phyloP scores from a whole-genome alignment of 2,888 invertebrate species.

The Drosophila mimetica region DNA sequence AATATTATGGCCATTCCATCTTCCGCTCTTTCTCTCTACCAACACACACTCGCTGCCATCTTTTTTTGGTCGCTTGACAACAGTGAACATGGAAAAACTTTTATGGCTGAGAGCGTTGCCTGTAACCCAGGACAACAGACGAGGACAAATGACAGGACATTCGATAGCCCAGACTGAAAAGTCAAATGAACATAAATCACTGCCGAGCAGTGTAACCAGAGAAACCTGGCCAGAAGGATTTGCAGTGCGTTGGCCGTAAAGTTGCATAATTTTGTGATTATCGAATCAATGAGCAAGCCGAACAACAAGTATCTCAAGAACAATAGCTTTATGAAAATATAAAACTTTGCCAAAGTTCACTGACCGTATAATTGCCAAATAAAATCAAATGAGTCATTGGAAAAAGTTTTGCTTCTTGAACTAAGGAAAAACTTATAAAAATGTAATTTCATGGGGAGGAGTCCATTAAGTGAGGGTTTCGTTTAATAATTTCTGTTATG shows the following conservation, averaged over 20 bases:
- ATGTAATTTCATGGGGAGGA: neutral
- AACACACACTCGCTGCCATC: constrained; percentile 20
- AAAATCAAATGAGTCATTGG: constrained; percentile 68
- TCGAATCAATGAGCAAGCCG: constrained; percentile 15
- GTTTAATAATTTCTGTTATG: neutral
- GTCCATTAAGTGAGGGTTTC: neutral
- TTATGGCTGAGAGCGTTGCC: constrained; percentile 28
- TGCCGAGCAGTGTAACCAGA: neutral
- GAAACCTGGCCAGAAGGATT: constrained; percentile 8
- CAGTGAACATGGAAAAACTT: constrained; percentile 41
- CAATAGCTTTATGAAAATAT: constrained; percentile 21
- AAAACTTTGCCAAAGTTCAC: constrained; percentile 51
- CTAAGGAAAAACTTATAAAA: neutral
- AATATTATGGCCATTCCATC: constrained; percentile 44
- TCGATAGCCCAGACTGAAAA: constrained; percentile 29
- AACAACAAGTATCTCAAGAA: constrained; percentile 34
- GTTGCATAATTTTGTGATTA: constrained; percentile 40
- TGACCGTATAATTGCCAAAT: constrained; percentile 68
- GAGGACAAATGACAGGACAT: constrained; percentile 61
- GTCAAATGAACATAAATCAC: constrained; percentile 18
- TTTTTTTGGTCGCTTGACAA: constrained; percentile 34
- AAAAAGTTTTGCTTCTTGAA: constrained; percentile 25
- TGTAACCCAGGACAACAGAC: constrained; percentile 46
- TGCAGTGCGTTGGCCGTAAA: constrained; percentile 10
- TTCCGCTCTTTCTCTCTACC: constrained; percentile 4